phyloP scores from a whole-genome alignment of 2,888 invertebrate genomes.

The Eilema sororculum region DNA sequence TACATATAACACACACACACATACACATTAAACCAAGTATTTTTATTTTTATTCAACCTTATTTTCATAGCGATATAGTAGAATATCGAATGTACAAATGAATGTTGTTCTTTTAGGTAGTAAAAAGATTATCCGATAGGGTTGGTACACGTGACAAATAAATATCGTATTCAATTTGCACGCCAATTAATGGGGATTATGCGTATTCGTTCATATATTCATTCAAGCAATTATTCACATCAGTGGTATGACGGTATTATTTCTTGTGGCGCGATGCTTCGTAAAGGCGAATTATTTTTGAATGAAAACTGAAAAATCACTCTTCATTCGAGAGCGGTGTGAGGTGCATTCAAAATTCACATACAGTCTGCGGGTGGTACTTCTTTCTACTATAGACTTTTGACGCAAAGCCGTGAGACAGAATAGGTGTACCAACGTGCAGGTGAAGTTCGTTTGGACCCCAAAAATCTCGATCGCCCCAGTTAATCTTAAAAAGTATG shows the following conservation, averaged over 20 bases:
- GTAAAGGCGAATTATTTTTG: slow-evolving; percentile 1
- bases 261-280: slow-evolving; percentile 17
- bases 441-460: background rate
- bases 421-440: background rate
- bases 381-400: background rate
- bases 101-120: background rate
- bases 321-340: background rate
- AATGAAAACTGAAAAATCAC: no score
- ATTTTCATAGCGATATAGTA: background rate
- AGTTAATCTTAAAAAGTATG: no score
- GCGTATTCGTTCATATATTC: slow-evolving; percentile 19
- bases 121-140: slow-evolving; percentile 41
- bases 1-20: background rate
- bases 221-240: slow-evolving; percentile 44
- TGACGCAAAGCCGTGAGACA: background rate
- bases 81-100: background rate
- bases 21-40: slow-evolving; percentile 10
- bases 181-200: slow-evolving; percentile 56
- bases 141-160: slow-evolving; percentile 42
- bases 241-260: slow-evolving; percentile 19
- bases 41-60: slow-evolving; percentile 17
- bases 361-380: no score
- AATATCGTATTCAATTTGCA: slow-evolving; percentile 56
- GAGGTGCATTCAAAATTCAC: no score
- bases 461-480: no score